Conservation (phyloP, 2,113 vertebrate species). For the Engraulis encrasicolus region DNA sequence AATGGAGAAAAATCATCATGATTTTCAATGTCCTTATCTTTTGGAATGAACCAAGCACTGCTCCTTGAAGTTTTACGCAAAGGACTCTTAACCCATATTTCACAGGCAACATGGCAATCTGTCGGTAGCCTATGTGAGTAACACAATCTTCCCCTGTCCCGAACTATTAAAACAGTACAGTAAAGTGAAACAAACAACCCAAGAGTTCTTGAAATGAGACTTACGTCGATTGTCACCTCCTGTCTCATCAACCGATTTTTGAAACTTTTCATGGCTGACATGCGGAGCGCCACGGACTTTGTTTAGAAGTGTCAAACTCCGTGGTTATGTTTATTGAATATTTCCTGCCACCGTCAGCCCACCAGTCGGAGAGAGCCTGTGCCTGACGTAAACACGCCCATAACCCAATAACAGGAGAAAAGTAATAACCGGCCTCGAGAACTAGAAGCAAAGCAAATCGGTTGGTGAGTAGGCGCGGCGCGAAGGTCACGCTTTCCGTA, state of each 20-base stretch:
- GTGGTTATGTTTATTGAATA: conserved; percentile 35
- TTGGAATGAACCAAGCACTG: not conserved
- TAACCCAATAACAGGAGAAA: conserved; percentile 31
- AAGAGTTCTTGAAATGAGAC: conserved; percentile 18
- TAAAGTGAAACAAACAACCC: too few species aligned
- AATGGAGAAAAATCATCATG: too few species aligned
- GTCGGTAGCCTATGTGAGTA: not conserved
- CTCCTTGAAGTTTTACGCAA: too few species aligned
- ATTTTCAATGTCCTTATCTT: not conserved
- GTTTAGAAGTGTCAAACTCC: not conserved
- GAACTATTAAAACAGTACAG: not conserved
- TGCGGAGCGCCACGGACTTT: not conserved
- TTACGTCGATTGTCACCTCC: conserved; percentile 38
- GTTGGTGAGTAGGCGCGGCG: conserved; percentile 28
- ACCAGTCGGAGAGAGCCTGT: conserved; percentile 28
- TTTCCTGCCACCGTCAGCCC: conserved; percentile 38
- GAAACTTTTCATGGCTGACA: conserved; percentile 51
- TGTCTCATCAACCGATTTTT: conserved; percentile 53
- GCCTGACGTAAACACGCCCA: conserved; percentile 21
- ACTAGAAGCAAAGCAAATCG: conserved; percentile 24
- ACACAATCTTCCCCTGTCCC: not conserved
- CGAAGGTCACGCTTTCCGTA: conserved; percentile 25
- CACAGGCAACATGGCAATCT: not conserved
- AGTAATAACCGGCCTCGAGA: too few species aligned
- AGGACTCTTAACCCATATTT: not conserved